Base-by-base conservation (phyloP, 2,888 invertebrate genomes). In the Sicus ferrugineus region DNA sequence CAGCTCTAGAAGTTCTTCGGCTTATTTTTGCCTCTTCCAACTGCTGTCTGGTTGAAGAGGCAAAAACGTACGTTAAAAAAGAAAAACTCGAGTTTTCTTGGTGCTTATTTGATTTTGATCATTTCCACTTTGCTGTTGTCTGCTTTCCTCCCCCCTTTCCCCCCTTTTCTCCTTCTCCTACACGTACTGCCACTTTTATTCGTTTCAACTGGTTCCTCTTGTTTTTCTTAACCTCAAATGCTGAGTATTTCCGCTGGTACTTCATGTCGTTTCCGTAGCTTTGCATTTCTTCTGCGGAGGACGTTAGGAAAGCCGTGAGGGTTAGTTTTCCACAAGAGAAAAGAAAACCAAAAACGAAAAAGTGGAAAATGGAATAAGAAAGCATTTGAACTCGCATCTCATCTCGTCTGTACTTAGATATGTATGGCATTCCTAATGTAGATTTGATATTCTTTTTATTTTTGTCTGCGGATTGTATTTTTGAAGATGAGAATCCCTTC, bases 201-300 rank as follows among this genome's bases (percentile, higher is more conserved):
- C 26, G 16, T 26, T 52, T 52, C 31, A 52, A 21, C 52, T 64
- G 52, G 48, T 52, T 52, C 64, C 50, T 50, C 64, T 64, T 52
- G 34, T 50, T 31, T 64, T 52, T 58, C 58, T 23, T 30, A 42
- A 67, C 67, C 67, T 58, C 58, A 67, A 67, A 58, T 67, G 58
- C 46, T 66, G 38, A 66, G 56, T 42, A 66, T 66, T 66, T 67
- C 58, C 67, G 46, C n/a, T 38, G 66, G 14, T 66, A 56, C 66
- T 66, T 58, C 46, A 58, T 56, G 58, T 58, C 67, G 67, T 58
- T 67, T 56, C 42, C 67, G 58, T 67, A 21, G 46, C 58, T 58
- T 31, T 52, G 31, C 34, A 19, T 42, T 48, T 30, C 52, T 21
- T 34, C 61, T 63, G 30, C 28, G 48, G 14, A 46, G 31, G 30